A percentile compares a stretch with the other conserved stretches of the same genome.
These are phyloP conservation scores for Vulpes ferrilata DNA, from an alignment of 2,113 vertebrate species.

Conservation along the genomic window DNA sequence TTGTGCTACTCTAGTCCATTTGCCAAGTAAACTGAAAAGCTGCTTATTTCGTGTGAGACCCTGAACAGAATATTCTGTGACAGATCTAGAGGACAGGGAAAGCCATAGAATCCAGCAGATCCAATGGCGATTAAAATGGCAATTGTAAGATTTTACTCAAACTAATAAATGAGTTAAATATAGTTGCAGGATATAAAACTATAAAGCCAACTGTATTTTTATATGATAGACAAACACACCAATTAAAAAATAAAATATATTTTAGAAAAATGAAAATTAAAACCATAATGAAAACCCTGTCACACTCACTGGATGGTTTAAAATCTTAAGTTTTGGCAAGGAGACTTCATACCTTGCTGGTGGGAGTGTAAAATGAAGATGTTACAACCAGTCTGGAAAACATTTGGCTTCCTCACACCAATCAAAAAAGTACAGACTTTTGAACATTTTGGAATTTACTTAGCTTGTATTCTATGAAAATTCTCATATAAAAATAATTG, in stretches of 20 bases:
- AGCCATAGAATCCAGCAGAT: background rate
- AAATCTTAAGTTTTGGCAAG: background rate
- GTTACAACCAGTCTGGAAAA: background rate
- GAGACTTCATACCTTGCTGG: background rate
- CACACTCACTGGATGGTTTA: background rate
- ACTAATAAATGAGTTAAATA: background rate
- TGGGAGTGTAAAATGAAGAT: background rate
- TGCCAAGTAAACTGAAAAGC: background rate
- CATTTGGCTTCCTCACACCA: background rate
- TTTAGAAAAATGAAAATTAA: background rate
- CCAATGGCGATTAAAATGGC: background rate
- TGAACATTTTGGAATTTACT: background rate
- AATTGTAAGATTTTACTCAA: background rate
- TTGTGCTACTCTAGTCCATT: background rate
- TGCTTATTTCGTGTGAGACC: background rate
- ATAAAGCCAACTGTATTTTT: background rate
- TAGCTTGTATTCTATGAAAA: background rate
- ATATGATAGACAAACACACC: background rate
- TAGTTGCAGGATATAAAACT: background rate
- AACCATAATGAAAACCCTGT: background rate
- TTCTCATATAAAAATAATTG: background rate
- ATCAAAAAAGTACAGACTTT: background rate
- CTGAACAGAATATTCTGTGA: background rate
- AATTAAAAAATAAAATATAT: background rate
- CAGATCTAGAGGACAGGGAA: background rate